Conservation (phyloP, 2,888 invertebrate species). For the Hydroisotoma schaefferi region DNA sequence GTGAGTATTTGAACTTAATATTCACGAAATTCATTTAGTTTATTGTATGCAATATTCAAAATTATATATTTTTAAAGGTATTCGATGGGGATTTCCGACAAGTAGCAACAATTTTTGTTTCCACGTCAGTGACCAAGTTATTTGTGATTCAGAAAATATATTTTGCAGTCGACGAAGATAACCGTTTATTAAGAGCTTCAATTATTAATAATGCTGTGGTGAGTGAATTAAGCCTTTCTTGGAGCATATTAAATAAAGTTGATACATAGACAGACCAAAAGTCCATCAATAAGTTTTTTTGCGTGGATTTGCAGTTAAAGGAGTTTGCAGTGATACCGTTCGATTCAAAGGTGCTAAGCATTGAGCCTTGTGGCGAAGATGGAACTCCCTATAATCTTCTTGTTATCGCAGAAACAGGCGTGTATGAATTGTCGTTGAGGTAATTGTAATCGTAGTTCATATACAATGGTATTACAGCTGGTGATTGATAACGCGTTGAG, state of each 20-base stretch:
- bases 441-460: conserved; percentile 5
- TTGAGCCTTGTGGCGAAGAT: conserved; percentile 37
- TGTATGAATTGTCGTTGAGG: conserved; percentile 38
- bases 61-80: conserved; percentile 27
- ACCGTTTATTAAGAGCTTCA: conserved; percentile 32
- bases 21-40: not conserved
- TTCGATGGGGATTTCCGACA: conserved; percentile 48
- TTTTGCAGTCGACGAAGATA: conserved; percentile 42
- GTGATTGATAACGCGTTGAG: no score
- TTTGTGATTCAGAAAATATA: conserved; percentile 45
- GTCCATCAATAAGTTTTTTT: conserved; percentile 2
- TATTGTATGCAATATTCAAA: not conserved
- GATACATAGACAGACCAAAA: not conserved
- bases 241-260: not conserved
- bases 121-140: conserved; percentile 34
- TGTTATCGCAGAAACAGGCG: conserved; percentile 40
- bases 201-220: conserved; percentile 41
- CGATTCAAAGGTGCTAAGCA: conserved; percentile 30
- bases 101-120: conserved; percentile 41
- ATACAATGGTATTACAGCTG: not conserved
- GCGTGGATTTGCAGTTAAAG: conserved; percentile 36
- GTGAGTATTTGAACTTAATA: conserved; percentile 28
- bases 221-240: conserved; percentile 8
- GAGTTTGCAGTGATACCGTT: conserved; percentile 44
- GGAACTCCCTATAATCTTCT: conserved; percentile 43